Evolutionary conservation across 2,797 vertebrate species (phyloP).

Genomic region (Fundulus diaphanus): DNA sequence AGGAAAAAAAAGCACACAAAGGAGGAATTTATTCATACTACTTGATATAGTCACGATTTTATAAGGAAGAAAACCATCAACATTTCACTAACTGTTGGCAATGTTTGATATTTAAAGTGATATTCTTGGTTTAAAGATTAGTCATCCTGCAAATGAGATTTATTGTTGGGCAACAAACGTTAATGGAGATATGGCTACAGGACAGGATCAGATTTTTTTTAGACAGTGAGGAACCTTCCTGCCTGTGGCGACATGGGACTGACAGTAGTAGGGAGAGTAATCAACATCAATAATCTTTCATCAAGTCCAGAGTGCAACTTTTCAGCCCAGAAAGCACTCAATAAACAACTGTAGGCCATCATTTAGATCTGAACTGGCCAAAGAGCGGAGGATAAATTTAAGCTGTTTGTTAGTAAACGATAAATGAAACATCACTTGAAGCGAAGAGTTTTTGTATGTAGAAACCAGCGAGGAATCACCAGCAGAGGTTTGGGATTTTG

Average conservation of each 20-base stretch:
- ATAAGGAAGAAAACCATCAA: slow-evolving; percentile 35
- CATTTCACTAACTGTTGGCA: slow-evolving; percentile 54
- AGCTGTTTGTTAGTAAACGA: slow-evolving; percentile 8
- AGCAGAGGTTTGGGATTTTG: background rate
- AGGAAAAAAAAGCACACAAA: slow-evolving; percentile 15
- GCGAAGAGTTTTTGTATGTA: background rate
- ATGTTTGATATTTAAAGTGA: slow-evolving; percentile 56
- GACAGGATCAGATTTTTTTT: slow-evolving; percentile 76
- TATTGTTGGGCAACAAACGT: slow-evolving; percentile 70
- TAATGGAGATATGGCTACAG: slow-evolving; percentile 72
- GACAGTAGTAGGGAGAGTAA: slow-evolving; percentile 78
- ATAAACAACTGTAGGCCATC: slow-evolving; percentile 83
- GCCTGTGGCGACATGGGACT: slow-evolving; percentile 70
- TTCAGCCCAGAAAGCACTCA: slow-evolving; percentile 77
- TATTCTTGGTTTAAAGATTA: slow-evolving; percentile 71
- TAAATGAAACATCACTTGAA: slow-evolving; percentile 13
- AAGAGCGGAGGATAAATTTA: slow-evolving; percentile 39
- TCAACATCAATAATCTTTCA: slow-evolving; percentile 87
- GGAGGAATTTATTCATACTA: slow-evolving; percentile 48
- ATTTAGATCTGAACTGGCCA: slow-evolving; percentile 67
- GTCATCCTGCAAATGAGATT: slow-evolving; percentile 80
- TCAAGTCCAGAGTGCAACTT: slow-evolving; percentile 76
- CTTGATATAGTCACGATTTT: slow-evolving; percentile 37
- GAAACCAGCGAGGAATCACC: background rate
- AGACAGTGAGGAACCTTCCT: slow-evolving; percentile 83